phyloP scores from a whole-genome alignment of 2,888 invertebrate species.

The Notodonta ziczac region DNA sequence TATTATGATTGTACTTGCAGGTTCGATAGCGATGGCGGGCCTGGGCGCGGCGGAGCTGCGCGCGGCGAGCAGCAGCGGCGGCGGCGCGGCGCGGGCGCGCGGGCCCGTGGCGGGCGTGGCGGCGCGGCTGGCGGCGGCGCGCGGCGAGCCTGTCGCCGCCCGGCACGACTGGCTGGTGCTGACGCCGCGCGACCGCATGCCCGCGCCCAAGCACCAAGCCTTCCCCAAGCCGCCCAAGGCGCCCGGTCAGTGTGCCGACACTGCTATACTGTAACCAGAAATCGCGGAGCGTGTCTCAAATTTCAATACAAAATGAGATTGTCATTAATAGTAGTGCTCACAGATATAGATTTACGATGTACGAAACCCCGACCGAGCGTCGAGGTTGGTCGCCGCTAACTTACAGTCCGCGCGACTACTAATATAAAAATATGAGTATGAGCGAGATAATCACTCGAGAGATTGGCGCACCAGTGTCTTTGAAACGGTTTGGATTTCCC shows the following conservation, averaged over 20 bases:
- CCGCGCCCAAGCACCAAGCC: constrained; percentile 91
- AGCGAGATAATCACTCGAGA: too few species aligned
- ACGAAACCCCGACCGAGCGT: too few species aligned
- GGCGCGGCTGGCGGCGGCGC: constrained; percentile 67
- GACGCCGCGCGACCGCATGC: constrained; percentile 90
- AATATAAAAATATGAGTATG: too few species aligned
- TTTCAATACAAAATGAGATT: too few species aligned
- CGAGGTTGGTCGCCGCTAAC: too few species aligned
- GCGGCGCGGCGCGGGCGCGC: constrained; percentile 53
- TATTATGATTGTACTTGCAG: constrained; percentile 46
- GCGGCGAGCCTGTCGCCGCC: constrained; percentile 66
- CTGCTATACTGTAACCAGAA: too few species aligned
- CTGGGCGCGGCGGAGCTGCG: constrained; percentile 73
- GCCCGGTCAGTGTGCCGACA: constrained; percentile 81
- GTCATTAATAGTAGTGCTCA: too few species aligned
- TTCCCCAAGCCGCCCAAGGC: constrained; percentile 97
- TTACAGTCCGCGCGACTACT: too few species aligned
- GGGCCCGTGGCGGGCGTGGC: constrained; percentile 74
- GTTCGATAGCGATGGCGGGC: constrained; percentile 79
- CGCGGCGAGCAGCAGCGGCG: constrained; percentile 54
- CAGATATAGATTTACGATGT: too few species aligned
- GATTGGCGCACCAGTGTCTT: too few species aligned
- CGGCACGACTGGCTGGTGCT: constrained; percentile 89
- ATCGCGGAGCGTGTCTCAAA: too few species aligned
- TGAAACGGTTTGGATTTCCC: too few species aligned